Evolutionary conservation across 2,797 vertebrate species (phyloP), one percentile per base, ranked within the genome.

Genomic region (Scarus forsteni): DNA sequence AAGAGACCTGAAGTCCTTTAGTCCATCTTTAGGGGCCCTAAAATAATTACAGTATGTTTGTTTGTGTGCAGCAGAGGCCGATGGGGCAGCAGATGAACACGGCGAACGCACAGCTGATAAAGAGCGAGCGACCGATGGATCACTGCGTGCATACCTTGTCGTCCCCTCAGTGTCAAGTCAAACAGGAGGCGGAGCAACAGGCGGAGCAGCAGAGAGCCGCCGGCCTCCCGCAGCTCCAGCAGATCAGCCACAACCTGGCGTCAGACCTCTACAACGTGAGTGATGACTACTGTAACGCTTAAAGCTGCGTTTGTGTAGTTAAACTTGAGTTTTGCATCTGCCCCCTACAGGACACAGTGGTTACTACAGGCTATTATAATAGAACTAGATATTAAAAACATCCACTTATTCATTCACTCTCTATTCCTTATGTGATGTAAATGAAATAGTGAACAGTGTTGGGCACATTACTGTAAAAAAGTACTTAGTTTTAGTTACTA

Each of bases 241-340:
- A 93, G 51, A 87, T 91, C 79, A 88, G 85, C 66, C 95, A 93
- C 44, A 88, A 86, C 35, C 77, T 93, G 70, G 75, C 88, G 49
- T 36, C 88, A 0, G 96, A 97, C 83, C 66, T 96, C 35, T 95
- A 96, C 79, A 95, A 79, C 0, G 97, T 97, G 88, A 96, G 96
- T 94, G 0, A 14, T 44, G 0, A 12, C 48, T 11, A 6, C 48
- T 19, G 18, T 11, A 10, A 0, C 49, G 4, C 51, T 5, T n/a
- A 8, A n/a, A 49, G n/a, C 19, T 52, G 35, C 0, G 8, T 11
- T 35, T 14, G 13, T 15, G 14, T 6, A 45, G 14, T 4, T 8
- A 5, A 18, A 8, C n/a, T 4, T 7, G 10, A 42, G 19, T 13
- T 39, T 19, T 16, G 49, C 15, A 7, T 0, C n/a, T 15, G 60